phyloP scores from a whole-genome alignment of 2,888 invertebrate genomes.

The Melipona bicolor region DNA sequence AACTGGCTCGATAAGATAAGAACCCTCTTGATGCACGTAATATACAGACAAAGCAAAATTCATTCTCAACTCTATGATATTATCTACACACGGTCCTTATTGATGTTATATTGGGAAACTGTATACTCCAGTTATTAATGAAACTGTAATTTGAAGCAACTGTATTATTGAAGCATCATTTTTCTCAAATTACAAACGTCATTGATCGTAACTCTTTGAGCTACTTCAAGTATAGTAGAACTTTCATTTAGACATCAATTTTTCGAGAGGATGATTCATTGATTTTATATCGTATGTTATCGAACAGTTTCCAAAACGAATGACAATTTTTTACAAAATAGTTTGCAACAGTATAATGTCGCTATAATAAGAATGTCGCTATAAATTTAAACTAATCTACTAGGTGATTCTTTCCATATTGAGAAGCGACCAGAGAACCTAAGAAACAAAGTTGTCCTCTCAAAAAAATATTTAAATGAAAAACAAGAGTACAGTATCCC shows the following conservation, averaged over 20 bases:
- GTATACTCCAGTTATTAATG: neutral
- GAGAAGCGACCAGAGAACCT: neutral
- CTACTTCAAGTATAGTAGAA: too few species aligned
- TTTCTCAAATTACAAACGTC: too few species aligned
- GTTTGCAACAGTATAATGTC: neutral
- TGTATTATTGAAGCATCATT: too few species aligned
- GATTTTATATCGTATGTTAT: too few species aligned
- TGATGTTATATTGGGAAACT: neutral
- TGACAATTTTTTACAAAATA: too few species aligned
- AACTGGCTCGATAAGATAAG: neutral
- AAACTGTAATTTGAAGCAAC: neutral
- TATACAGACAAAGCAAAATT: neutral
- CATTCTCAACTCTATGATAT: neutral
- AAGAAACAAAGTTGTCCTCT: neutral
- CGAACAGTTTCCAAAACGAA: too few species aligned
- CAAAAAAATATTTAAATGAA: neutral
- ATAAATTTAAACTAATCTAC: neutral
- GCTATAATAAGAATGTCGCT: too few species aligned
- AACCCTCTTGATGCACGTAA: slow-evolving; percentile 3
- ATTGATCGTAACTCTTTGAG: too few species aligned
- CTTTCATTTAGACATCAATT: too few species aligned
- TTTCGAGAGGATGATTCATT: too few species aligned
- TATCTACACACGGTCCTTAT: neutral
- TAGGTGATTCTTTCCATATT: neutral
- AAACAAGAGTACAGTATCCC: neutral